These are phyloP conservation scores for Acanthosoma haemorrhoidale DNA, from an alignment of 2,888 invertebrate species.

Conservation along the genomic window DNA sequence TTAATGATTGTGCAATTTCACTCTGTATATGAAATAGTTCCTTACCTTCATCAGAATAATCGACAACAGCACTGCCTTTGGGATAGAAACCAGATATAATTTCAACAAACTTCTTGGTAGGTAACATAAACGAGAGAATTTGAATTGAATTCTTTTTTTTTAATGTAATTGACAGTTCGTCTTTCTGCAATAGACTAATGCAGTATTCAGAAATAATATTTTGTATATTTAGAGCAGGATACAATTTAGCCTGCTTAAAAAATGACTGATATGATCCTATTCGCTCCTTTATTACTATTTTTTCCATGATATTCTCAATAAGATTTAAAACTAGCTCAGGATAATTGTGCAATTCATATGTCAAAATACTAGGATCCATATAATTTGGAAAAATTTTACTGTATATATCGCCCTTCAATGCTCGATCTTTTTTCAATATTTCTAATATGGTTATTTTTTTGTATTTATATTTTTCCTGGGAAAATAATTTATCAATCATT, in stretches of 20 bases:
- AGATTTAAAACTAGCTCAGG: background rate
- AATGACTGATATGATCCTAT: background rate
- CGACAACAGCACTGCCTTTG: conserved; percentile 10
- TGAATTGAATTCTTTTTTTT: conserved; percentile 19
- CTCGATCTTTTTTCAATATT: conserved; percentile 6
- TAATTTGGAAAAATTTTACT: conserved; percentile 18
- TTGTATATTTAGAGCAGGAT: conserved; percentile 12
- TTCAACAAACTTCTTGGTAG: conserved; percentile 19
- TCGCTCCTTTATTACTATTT: background rate
- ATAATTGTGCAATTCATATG: background rate
- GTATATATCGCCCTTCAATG: conserved; percentile 2
- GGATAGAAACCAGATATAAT: conserved; percentile 17
- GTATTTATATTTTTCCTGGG: background rate
- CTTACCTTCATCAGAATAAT: conserved; percentile 25
- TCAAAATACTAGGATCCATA: background rate
- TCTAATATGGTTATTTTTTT: background rate
- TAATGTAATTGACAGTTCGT: background rate
- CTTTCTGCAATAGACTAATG: background rate
- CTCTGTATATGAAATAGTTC: conserved; percentile 27
- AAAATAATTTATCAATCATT: background rate
- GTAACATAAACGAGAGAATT: conserved; percentile 24
- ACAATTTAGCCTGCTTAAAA: conserved; percentile 17
- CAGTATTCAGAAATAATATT: background rate
- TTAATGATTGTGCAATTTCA: conserved; percentile 20
- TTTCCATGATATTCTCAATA: background rate